These are phyloP conservation scores for Drosophila neonasuta DNA, from an alignment of 2,888 invertebrate species.

Conservation along the genomic window DNA sequence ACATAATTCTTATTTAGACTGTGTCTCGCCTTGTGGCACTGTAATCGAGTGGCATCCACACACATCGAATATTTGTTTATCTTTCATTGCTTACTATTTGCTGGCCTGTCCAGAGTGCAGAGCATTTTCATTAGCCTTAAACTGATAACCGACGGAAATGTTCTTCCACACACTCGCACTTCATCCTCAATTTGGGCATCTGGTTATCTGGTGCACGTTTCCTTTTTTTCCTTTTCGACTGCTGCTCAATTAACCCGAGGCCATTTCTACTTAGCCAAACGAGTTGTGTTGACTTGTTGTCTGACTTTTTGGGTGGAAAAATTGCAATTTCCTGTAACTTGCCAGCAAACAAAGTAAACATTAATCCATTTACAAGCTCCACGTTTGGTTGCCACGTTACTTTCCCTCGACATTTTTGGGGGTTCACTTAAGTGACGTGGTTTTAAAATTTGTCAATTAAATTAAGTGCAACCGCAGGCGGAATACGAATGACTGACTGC, in stretches of 20 bases:
- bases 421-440: constrained; percentile 70
- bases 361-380: constrained; percentile 74
- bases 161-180: constrained; percentile 18
- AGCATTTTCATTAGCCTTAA: constrained; percentile 63
- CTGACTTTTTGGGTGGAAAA: constrained; percentile 76
- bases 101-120: constrained; percentile 15
- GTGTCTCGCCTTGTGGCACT: constrained; percentile 36
- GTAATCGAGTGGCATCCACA: constrained; percentile 38
- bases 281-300: constrained; percentile 76
- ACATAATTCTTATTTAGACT: constrained; percentile 48
- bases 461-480: constrained; percentile 82
- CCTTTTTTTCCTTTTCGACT: constrained; percentile 18
- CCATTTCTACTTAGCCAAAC: constrained; percentile 68
- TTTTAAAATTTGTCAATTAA: constrained; percentile 82
- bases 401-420: constrained; percentile 5
- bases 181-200: constrained; percentile 27
- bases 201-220: constrained; percentile 11
- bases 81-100: constrained; percentile 72
- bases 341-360: constrained; percentile 74
- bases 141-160: constrained; percentile 62
- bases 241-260: constrained; percentile 75
- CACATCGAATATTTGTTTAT: constrained; percentile 62
- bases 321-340: constrained; percentile 77
- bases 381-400: constrained; percentile 27
- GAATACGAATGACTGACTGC: constrained; percentile 61